Conservation (phyloP, 2,888 invertebrate genomes). For the Zonitis immaculata region DNA sequence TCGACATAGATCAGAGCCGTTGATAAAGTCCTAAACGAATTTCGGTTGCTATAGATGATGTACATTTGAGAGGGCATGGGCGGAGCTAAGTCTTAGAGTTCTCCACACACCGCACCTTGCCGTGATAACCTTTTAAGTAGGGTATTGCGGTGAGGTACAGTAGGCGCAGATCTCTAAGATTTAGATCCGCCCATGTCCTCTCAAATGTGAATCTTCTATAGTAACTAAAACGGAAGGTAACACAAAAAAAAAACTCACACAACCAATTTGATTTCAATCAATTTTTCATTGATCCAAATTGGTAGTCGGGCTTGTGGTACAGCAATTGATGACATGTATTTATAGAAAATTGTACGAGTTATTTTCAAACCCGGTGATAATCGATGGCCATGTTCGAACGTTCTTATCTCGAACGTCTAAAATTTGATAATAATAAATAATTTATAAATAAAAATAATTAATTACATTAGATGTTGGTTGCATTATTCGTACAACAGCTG, state of each 20-base stretch:
- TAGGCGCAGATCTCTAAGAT: too few relatives aligned
- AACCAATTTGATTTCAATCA: conserved; percentile 36
- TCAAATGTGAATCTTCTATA: too few relatives aligned
- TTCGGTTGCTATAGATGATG: not conserved
- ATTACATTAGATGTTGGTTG: conserved; percentile 46
- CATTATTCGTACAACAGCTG: conserved; percentile 40
- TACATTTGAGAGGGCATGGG: too few relatives aligned
- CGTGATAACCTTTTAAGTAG: too few relatives aligned
- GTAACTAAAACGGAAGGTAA: not conserved
- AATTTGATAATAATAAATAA: conserved; percentile 9
- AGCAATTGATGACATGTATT: conserved; percentile 37
- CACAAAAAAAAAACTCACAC: conserved; percentile 34
- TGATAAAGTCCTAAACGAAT: conserved; percentile 29
- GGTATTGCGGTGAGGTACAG: too few relatives aligned
- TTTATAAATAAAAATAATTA: conserved; percentile 1
- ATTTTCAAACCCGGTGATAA: conserved; percentile 47
- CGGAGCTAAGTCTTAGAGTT: too few relatives aligned
- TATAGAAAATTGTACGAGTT: conserved; percentile 37
- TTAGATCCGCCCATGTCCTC: too few relatives aligned
- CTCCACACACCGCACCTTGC: too few relatives aligned
- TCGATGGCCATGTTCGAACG: conserved; percentile 17
- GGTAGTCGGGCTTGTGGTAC: conserved; percentile 37
- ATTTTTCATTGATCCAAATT: conserved; percentile 42
- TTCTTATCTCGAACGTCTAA: conserved; percentile 44
- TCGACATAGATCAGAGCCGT: conserved; percentile 34